Evolutionary conservation across 2,888 invertebrate genomes (phyloP), one percentile per base, ranked within the genome.

Genomic region (Cantharis lateralis): DNA sequence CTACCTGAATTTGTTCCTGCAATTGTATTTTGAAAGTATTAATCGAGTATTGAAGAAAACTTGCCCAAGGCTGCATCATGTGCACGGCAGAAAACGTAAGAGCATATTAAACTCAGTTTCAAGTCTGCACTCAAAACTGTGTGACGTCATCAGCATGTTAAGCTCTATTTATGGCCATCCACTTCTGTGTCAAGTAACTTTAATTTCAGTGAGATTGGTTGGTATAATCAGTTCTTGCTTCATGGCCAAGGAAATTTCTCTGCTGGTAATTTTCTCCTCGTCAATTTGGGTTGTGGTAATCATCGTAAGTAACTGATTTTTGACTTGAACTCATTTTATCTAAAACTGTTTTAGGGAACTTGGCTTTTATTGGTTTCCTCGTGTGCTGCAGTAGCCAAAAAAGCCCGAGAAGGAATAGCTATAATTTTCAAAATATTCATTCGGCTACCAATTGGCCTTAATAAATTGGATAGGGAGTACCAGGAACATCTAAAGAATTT

Each of bases 141-240:
- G 73, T 10, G 62, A 73, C 15, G 15, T 61, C 4, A 62, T 73
- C 24, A 62, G 69, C 1, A 32, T 24, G 2, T 10, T 62, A 5
- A 62, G 32, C 63, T 62, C 68, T 3, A 61, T 73, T 28, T 69
- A 73, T 16, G 73, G 69, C 62, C 28, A 62, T 20, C 62, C 73
- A 16, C 15, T 73, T 18, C 10, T 73, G 16, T 26, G 68, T n/a
- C 26, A 24, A 15, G 28, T 73, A 16, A 9, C 28, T 16, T n/a
- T 68, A 15, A 18, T 69, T 13, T 26, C 20, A 11, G 11, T 73
- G 4, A 73, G 69, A 26, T 61, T 62, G n/a, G 18, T 68, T 26
- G 11, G 15, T 10, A 11, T 72, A 61, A 62, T 68, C 5, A 61
- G 26, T 24, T 48, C 68, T 9, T 72, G 48, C 10, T 15, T 72